A percentile compares a stretch with the other conserved stretches of the same genome.
Evolutionary conservation across 2,888 invertebrate genomes (phyloP).

Genomic region (Acanthacorydalis orientalis): DNA sequence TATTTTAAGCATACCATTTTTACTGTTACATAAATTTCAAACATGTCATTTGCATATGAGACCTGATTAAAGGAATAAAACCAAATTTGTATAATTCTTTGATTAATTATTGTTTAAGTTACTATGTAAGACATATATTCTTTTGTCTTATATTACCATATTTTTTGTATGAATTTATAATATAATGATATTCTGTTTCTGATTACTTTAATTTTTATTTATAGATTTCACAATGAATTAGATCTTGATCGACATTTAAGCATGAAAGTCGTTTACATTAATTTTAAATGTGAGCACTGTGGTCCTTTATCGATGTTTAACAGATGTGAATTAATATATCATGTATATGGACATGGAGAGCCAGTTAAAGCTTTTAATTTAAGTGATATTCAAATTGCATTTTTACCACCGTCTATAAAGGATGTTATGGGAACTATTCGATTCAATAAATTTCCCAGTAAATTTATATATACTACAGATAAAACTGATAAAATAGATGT

Average conservation of each 20-base stretch:
- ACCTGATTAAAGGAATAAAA: too few relatives aligned
- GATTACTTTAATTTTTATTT: neutral
- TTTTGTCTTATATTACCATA: too few relatives aligned
- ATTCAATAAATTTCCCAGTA: too few relatives aligned
- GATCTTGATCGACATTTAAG: neutral
- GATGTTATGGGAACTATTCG: too few relatives aligned
- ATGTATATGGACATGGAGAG: neutral
- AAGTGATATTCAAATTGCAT: neutral
- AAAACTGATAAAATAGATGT: too few relatives aligned
- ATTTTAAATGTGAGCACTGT: neutral
- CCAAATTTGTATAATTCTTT: too few relatives aligned
- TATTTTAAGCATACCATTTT: too few relatives aligned
- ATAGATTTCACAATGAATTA: neutral
- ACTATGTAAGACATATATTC: too few relatives aligned
- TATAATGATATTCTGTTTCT: neutral
- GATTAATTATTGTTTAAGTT: too few relatives aligned
- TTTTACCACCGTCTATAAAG: neutral
- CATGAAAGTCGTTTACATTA: neutral
- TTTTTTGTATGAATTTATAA: neutral
- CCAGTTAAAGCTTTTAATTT: neutral
- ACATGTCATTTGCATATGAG: too few relatives aligned
- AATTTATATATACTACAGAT: too few relatives aligned
- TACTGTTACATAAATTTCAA: too few relatives aligned
- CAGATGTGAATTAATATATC: neutral
- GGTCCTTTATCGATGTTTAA: neutral